Percentiles rank a stretch among this genome's conserved stretches.
These are phyloP conservation scores for Ardeotis arabs DNA, from an alignment of 2,113 vertebrate species.

Conservation along the genomic window DNA sequence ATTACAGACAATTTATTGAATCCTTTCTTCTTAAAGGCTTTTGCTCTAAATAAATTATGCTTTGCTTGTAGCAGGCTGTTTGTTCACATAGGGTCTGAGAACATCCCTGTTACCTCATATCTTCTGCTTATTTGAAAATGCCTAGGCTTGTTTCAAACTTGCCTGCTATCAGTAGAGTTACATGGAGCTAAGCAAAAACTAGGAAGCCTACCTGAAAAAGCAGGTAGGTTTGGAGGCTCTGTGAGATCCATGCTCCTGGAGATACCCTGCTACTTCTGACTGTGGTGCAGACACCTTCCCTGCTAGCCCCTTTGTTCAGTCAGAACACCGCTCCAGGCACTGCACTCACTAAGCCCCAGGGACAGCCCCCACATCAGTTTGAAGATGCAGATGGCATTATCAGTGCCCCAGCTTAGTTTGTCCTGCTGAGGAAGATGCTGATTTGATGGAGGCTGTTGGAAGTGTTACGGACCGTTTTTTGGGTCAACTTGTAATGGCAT, in stretches of 20 bases:
- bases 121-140: background rate
- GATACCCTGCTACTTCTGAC: background rate
- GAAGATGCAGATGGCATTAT: background rate
- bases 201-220: background rate
- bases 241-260: background rate
- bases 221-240: background rate
- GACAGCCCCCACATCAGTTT: background rate
- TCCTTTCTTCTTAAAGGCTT: background rate
- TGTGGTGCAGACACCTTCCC: background rate
- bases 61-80: background rate
- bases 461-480: background rate
- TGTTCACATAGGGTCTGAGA: background rate
- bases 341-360: background rate
- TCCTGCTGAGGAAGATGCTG: background rate
- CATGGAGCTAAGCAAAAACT: background rate
- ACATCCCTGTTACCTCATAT: background rate
- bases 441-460: background rate
- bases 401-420: background rate
- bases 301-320: no score
- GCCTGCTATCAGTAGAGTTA: accelerated
- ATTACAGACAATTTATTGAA: background rate
- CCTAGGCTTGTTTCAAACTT: background rate
- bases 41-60: background rate
- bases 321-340: background rate
- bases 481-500: background rate